phyloP scores from a whole-genome alignment of 2,113 vertebrate genomes.

The Xenus cinereus region DNA sequence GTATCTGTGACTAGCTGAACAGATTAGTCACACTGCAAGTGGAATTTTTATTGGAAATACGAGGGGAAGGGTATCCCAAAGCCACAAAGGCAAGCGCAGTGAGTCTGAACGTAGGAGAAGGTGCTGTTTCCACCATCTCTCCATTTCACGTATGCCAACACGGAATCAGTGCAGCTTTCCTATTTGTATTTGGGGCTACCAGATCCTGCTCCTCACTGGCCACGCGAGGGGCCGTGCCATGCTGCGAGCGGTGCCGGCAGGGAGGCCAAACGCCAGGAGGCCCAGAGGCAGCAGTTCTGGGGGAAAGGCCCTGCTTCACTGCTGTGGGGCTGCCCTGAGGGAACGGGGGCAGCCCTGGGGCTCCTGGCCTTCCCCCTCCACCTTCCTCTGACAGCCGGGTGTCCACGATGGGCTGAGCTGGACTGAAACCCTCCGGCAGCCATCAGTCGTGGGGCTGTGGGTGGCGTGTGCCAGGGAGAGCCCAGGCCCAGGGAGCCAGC shows the following conservation, averaged over 20 bases:
- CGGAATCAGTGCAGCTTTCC: neutral
- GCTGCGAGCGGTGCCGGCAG: fast-evolving
- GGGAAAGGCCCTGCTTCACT: fast-evolving
- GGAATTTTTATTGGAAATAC: neutral
- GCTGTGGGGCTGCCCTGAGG: neutral
- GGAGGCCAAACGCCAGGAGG: neutral
- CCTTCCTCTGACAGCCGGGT: neutral
- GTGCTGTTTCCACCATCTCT: neutral
- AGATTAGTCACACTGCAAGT: neutral
- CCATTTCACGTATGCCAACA: neutral
- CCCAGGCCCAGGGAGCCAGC: fast-evolving
- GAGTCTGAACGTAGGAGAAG: neutral
- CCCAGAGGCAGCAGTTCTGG: neutral
- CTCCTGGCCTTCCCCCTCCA: neutral
- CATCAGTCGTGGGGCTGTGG: fast-evolving
- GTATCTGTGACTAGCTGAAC: neutral
- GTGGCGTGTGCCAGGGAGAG: fast-evolving
- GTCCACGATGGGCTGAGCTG: neutral
- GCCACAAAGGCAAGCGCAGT: neutral
- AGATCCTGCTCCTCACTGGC: neutral
- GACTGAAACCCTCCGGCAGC: fast-evolving
- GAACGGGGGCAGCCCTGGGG: neutral
- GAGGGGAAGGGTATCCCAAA: neutral
- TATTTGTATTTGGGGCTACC: neutral
- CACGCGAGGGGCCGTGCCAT: fast-evolving